Percentiles rank a stretch among this genome's conserved stretches.
These are phyloP conservation scores for Aspidiotus rigidus DNA, from an alignment of 2,888 invertebrate genomes.

Conservation along the genomic window DNA sequence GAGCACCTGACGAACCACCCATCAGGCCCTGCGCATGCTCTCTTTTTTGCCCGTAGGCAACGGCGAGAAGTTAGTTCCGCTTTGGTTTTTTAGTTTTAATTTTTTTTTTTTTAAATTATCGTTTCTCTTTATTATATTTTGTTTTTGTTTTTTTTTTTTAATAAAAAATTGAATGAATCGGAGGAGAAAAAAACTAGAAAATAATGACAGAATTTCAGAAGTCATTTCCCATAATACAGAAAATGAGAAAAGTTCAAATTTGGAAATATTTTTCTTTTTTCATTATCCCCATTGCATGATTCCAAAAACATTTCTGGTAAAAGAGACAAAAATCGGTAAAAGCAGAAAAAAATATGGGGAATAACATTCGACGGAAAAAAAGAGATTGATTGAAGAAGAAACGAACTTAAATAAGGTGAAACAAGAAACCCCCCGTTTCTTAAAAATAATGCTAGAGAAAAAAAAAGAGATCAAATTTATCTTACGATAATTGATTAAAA, in stretches of 20 bases:
- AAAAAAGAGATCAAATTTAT: not conserved
- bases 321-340: no score
- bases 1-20: constrained; percentile 34
- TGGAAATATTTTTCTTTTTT: no score
- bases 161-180: not conserved
- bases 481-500: not conserved
- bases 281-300: no score
- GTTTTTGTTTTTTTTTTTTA: not conserved
- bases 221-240: no score
- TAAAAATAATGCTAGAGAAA: not conserved
- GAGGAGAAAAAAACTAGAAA: not conserved
- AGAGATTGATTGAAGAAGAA: not conserved
- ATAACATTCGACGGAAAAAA: not conserved
- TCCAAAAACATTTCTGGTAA: no score
- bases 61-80: constrained; percentile 35
- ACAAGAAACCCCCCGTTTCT: not conserved
- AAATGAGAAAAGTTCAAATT: no score
- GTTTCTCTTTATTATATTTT: not conserved
- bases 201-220: no score
- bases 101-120: not conserved
- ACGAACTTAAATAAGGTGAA: not conserved
- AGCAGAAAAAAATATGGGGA: no score
- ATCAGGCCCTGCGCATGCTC: constrained; percentile 35
- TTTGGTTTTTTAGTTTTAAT: not conserved
- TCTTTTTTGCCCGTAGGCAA: constrained; percentile 34